These are phyloP conservation scores for Orbicella faveolata DNA, from an alignment of 64 coral and sea anemone genomes.

Conservation along the genomic window DNA sequence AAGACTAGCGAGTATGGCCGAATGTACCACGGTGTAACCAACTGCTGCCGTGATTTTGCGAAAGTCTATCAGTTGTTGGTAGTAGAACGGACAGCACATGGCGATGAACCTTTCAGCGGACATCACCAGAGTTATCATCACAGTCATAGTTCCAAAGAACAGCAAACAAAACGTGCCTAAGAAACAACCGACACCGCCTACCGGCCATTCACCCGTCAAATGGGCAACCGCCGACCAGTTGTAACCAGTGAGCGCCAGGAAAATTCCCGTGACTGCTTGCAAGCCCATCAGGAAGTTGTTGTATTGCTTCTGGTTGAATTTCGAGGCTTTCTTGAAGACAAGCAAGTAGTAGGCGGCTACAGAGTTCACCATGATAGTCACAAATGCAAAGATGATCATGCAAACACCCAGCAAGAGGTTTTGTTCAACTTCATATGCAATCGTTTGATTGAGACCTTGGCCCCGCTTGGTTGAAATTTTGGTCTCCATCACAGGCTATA, in stretches of 20 bases:
- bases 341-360: slow-evolving; percentile 20
- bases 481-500: neutral
- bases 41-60: neutral
- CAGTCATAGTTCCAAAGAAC: slow-evolving; percentile 40
- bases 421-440: neutral
- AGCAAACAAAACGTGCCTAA: slow-evolving; percentile 9
- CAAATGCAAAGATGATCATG: neutral
- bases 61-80: neutral
- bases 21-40: slow-evolving; percentile 12
- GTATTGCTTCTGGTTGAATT: slow-evolving; percentile 9
- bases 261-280: slow-evolving; percentile 26
- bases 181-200: slow-evolving; percentile 5
- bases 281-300: slow-evolving; percentile 45
- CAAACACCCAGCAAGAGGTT: slow-evolving; percentile 9
- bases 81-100: slow-evolving; percentile 40
- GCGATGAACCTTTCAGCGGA: slow-evolving; percentile 40
- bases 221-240: slow-evolving; percentile 36
- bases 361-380: neutral
- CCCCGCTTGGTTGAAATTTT: neutral
- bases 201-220: slow-evolving; percentile 42
- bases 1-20: neutral
- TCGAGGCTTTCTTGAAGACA: slow-evolving; percentile 12
- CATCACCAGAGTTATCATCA: slow-evolving; percentile 26
- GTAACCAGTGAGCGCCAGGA: slow-evolving; percentile 18
- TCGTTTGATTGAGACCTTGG: neutral